Conservation (phyloP, 2,888 invertebrate species). For the Sipunculus nudus region DNA sequence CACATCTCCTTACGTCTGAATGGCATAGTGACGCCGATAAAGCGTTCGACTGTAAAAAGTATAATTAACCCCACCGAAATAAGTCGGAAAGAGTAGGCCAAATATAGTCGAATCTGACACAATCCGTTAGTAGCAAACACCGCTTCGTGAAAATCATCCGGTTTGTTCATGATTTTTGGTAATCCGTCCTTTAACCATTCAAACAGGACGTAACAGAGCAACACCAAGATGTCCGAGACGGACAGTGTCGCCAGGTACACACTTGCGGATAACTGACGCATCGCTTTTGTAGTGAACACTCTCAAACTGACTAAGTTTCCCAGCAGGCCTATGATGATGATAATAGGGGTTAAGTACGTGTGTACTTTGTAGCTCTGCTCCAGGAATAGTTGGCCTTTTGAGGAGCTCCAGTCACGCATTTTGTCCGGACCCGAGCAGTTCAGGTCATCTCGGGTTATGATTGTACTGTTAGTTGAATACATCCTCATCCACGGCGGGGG, state of each 20-base stretch:
- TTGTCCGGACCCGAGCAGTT: too few species aligned
- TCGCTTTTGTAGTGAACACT: slow-evolving; percentile 79
- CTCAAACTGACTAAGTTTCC: slow-evolving; percentile 80
- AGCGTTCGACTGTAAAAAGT: slow-evolving; percentile 58
- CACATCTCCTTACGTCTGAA: slow-evolving; percentile 53
- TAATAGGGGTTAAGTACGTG: slow-evolving; percentile 76
- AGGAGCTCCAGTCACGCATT: too few species aligned
- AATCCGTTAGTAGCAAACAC: slow-evolving; percentile 79
- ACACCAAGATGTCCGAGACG: slow-evolving; percentile 78
- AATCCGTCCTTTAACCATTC: slow-evolving; percentile 54
- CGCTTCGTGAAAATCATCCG: too few species aligned
- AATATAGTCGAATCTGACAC: slow-evolving; percentile 78
- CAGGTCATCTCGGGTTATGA: too few species aligned
- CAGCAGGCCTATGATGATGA: slow-evolving; percentile 77
- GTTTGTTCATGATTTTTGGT: slow-evolving; percentile 29
- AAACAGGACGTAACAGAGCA: slow-evolving; percentile 70
- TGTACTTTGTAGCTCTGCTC: too few species aligned
- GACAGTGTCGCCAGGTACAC: slow-evolving; percentile 82
- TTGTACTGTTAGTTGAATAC: too few species aligned
- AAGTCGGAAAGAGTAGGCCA: slow-evolving; percentile 68
- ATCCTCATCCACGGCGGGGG: too few species aligned
- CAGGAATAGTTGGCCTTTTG: too few species aligned
- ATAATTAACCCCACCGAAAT: slow-evolving; percentile 61
- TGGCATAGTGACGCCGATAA: slow-evolving; percentile 59
- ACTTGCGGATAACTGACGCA: slow-evolving; percentile 76